A percentile compares a stretch with the other conserved stretches of the same genome.
phyloP scores from a whole-genome alignment of 2,113 vertebrate species.

The Mus spicilegus region DNA sequence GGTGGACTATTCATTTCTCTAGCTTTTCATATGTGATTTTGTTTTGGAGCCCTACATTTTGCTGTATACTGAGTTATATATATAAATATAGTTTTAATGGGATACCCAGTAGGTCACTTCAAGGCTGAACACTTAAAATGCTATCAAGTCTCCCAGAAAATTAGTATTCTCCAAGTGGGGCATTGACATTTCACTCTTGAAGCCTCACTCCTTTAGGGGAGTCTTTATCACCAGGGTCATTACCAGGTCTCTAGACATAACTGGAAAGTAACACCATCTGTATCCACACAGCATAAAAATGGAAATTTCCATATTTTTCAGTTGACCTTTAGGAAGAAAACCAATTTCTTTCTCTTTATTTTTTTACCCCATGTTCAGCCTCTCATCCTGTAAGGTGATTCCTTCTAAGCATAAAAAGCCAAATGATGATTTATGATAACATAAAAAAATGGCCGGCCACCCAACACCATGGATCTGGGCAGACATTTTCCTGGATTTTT shows the following conservation, averaged over 20 bases:
- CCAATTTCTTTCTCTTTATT: background rate
- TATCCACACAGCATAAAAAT: conserved; percentile 82
- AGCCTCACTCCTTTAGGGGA: conserved; percentile 76
- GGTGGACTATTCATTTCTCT: background rate
- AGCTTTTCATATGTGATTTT: conserved; percentile 1
- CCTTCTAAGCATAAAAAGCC: conserved; percentile 71
- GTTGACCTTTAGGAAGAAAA: conserved; percentile 84
- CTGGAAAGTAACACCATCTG: conserved; percentile 55
- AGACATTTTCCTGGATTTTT: conserved; percentile 64
- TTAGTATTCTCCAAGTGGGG: conserved; percentile 71
- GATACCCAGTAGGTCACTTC: conserved; percentile 33
- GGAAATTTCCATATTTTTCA: conserved; percentile 79
- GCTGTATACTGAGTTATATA: background rate
- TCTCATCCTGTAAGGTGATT: conserved; percentile 65
- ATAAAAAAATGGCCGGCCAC: conserved; percentile 45
- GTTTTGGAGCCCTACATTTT: conserved; percentile 5
- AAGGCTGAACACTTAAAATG: conserved; percentile 68
- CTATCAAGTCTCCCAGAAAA: conserved; percentile 69
- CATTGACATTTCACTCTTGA: conserved; percentile 85
- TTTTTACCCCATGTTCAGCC: conserved; percentile 52
- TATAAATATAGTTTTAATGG: background rate
- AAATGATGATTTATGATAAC: conserved; percentile 78
- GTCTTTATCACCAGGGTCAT: conserved; percentile 75
- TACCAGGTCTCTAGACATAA: conserved; percentile 81
- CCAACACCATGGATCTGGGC: background rate